Conservation (phyloP, 2,113 vertebrate genomes). For the Mormyrus iriodes region DNA sequence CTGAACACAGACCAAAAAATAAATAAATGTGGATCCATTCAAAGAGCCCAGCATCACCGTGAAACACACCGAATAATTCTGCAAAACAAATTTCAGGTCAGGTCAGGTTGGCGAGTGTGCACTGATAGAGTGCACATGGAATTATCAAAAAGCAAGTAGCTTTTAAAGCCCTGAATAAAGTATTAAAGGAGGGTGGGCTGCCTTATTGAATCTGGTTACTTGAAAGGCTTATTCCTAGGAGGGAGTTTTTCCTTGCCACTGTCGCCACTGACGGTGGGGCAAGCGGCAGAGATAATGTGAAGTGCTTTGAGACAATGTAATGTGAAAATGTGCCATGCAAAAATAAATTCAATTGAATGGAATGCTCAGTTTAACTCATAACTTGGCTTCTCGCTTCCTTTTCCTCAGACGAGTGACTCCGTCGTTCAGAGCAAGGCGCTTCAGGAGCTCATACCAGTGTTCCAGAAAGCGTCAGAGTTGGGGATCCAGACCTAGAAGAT, state of each 20-base stretch:
- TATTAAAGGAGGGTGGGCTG: background rate
- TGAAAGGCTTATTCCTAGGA: background rate
- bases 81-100: background rate
- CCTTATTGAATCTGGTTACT: too few relatives aligned
- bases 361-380: background rate
- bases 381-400: background rate
- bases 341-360: background rate
- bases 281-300: background rate
- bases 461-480: background rate
- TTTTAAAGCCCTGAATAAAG: background rate
- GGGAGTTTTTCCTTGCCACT: background rate
- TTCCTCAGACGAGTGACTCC: background rate
- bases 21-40: background rate
- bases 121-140: background rate
- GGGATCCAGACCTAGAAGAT: background rate
- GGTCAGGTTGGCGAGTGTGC: background rate
- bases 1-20: background rate
- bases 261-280: too few relatives aligned
- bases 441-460: background rate
- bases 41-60: background rate
- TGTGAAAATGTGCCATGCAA: background rate
- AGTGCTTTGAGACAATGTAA: background rate
- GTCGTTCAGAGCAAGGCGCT: conserved; percentile 7
- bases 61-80: background rate
- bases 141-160: background rate